Evolutionary conservation across 92 coral and sea anemone genomes (phyloP), one percentile per base, ranked within the genome.

Genomic region (Palythoa heliodiscus): DNA sequence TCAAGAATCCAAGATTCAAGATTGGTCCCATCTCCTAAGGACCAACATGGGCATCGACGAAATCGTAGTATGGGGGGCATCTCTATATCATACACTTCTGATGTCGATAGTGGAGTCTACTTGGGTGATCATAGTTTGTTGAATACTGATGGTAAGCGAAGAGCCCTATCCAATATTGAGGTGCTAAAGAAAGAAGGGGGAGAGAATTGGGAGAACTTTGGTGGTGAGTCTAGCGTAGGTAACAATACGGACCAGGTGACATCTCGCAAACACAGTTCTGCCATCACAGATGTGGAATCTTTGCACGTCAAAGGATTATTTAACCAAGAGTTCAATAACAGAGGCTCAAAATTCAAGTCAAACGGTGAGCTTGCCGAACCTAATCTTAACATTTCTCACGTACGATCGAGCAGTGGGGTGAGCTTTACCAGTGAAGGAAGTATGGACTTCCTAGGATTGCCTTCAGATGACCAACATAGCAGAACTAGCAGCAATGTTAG

Each of bases 341-440:
- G 16, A 57, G 66, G 73, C 60, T 19, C 75, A 4, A 68, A 76
- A 50, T 39, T 11, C 37, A 50, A 70, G 17, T 84, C 85, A 38
- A 61, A 52, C 39, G 87, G 83, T 5, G 91, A 75, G 13, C 75
- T 87, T 4, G 60, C 82, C 17, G 93, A 92, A 71, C 69, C 90
- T 12, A 60, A 9, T 1, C 54, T 72, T 23, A 40, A 19, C 10
- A 72, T 72, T 9, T 72, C 76, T 38, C 98, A 94, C 81, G 77
- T 83, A 19, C 95, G 95, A 22, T 71, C 98, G 19, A 91, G 77
- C 73, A 94, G 98, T 69, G 87, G 86, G 60, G 69, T 94, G 63
- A 94, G 98, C 52, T 90, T 89, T 47, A 70, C 87, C 60, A 94
- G 98, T 66, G 94, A 86, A 64, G 91, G 89, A 75, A 94, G 98